phyloP scores from a whole-genome alignment of 1,140 invertebrate genomes.

The Hylaeus anthracinus region DNA sequence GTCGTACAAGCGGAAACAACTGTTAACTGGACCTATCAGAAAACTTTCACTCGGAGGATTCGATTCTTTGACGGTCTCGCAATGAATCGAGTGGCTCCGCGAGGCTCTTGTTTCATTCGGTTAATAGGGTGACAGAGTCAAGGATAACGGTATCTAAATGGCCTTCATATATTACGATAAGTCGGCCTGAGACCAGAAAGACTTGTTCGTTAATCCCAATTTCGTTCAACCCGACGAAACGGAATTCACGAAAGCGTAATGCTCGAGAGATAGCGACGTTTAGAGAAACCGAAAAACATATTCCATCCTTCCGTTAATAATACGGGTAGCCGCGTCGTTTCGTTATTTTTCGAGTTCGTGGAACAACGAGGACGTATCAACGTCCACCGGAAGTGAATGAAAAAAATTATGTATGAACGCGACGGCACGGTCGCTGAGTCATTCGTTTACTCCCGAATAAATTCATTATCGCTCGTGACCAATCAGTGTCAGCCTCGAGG shows the following conservation, averaged over 20 bases:
- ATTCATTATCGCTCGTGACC: slow-evolving; percentile 32
- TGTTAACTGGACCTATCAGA: too few relatives aligned
- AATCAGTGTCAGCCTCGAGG: slow-evolving; percentile 24
- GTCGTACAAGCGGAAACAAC: too few relatives aligned
- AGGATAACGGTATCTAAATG: slow-evolving; percentile 58
- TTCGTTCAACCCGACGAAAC: slow-evolving; percentile 27
- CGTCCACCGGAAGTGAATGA: not conserved
- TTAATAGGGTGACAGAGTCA: slow-evolving; percentile 51
- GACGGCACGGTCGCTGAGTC: not conserved
- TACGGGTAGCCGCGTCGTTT: slow-evolving; percentile 24
- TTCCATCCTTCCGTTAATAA: not conserved
- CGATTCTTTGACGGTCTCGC: not conserved
- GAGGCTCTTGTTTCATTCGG: slow-evolving; percentile 4
- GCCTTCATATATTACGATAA: slow-evolving; percentile 52
- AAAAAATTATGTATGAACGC: not conserved
- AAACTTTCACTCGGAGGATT: not conserved
- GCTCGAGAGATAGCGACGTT: slow-evolving; percentile 34
- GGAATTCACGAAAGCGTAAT: slow-evolving; percentile 47
- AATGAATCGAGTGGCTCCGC: slow-evolving; percentile 4
- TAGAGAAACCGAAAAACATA: not conserved
- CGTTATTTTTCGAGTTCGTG: not conserved
- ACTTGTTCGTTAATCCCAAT: slow-evolving; percentile 31
- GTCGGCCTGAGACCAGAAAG: slow-evolving; percentile 24
- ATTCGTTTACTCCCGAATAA: slow-evolving; percentile 22
- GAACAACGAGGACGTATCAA: not conserved